Conservation (phyloP, 2,888 invertebrate genomes). For the Capitulum mitella region DNA sequence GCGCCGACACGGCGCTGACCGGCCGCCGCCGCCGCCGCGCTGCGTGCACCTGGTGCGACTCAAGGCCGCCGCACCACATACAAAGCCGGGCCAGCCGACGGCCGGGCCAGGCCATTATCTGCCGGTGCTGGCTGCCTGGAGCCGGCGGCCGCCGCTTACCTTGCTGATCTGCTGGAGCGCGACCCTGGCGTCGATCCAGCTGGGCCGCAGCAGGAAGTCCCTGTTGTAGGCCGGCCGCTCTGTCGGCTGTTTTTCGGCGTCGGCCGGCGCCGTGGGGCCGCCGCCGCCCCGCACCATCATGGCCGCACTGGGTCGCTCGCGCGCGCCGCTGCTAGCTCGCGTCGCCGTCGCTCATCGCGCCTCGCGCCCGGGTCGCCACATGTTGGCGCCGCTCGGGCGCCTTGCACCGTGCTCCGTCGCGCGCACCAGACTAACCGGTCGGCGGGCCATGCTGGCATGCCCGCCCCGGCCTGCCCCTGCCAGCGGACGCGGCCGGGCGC, state of each 20-base stretch:
- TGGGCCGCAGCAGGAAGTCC: constrained; percentile 86
- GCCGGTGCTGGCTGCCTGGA: not conserved
- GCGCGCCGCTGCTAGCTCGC: not conserved
- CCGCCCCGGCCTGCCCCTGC: not conserved
- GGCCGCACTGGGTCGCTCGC: not conserved
- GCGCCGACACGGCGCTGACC: not conserved
- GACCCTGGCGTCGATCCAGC: constrained; percentile 92
- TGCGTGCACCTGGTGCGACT: not conserved
- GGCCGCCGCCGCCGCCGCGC: not conserved
- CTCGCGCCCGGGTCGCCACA: not conserved
- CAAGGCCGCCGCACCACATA: constrained; percentile 6
- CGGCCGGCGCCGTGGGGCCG: not conserved
- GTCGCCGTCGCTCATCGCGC: not conserved
- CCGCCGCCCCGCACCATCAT: not conserved
- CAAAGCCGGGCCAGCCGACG: not conserved
- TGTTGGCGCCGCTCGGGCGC: not conserved
- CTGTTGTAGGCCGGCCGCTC: not conserved
- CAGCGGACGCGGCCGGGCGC: not conserved
- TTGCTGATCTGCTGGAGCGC: constrained; percentile 92
- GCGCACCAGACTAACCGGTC: constrained; percentile 1
- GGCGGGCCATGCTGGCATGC: constrained; percentile 2
- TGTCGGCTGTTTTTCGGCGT: not conserved
- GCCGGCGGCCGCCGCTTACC: constrained; percentile 57
- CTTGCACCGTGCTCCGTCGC: not conserved
- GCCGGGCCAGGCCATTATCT: not conserved